A percentile compares a stretch with the other conserved stretches of the same genome.
phyloP scores from a whole-genome alignment of 2,888 invertebrate species.

The Ectemnius cavifrons region DNA sequence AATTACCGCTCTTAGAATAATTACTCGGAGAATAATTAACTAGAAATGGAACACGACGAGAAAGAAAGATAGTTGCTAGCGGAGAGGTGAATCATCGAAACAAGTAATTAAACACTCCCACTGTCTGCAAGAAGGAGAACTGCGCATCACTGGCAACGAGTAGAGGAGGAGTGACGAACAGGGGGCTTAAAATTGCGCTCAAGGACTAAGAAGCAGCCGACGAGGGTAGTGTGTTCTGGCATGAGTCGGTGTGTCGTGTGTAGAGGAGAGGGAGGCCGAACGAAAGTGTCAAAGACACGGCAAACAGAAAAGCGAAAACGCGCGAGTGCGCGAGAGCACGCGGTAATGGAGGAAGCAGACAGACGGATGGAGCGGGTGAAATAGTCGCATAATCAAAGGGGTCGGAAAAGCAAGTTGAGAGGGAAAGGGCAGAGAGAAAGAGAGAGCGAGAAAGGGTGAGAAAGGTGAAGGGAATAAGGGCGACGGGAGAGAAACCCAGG shows the following conservation, averaged over 20 bases:
- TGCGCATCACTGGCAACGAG: too few species aligned
- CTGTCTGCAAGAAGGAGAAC: not conserved
- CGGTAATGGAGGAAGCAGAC: slow-evolving; percentile 6
- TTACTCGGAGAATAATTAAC: too few species aligned
- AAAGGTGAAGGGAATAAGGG: not conserved
- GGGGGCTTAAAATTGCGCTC: too few species aligned
- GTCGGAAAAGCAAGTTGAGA: not conserved
- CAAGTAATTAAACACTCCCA: slow-evolving; percentile 40
- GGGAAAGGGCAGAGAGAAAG: not conserved
- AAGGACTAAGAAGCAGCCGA: too few species aligned
- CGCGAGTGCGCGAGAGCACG: not conserved
- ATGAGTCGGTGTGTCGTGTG: too few species aligned
- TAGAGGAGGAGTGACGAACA: too few species aligned
- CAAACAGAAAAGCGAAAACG: not conserved
- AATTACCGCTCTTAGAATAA: too few species aligned
- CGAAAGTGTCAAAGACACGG: not conserved
- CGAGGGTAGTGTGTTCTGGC: too few species aligned
- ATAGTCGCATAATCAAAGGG: not conserved
- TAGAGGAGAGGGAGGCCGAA: too few species aligned
- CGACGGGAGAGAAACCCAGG: not conserved
- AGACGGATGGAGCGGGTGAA: not conserved
- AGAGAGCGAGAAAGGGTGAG: not conserved
- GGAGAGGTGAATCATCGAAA: slow-evolving; percentile 20
- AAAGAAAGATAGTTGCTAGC: not conserved
- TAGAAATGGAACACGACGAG: not conserved